Evolutionary conservation across 2,888 invertebrate genomes (phyloP).

Genomic region (Sarcophaga rosellei): DNA sequence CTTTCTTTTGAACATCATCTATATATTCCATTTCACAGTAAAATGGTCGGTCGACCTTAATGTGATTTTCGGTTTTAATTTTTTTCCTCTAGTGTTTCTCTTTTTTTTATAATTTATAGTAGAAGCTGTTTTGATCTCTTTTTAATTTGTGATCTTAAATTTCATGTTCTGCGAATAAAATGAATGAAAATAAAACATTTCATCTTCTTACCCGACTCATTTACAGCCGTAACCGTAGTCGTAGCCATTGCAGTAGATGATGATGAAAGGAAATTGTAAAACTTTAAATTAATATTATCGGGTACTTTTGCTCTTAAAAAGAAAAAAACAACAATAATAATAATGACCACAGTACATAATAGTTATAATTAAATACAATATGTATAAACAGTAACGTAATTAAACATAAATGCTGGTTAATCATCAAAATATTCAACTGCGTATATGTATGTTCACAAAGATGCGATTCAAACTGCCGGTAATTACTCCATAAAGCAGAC

Average conservation of each 20-base stretch:
- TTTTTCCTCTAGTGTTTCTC: not conserved
- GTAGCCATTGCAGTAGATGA: not conserved
- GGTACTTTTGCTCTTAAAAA: too few species aligned
- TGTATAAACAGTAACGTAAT: conserved; percentile 19
- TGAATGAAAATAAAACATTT: not conserved
- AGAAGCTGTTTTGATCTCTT: conserved; percentile 54
- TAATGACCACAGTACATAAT: not conserved
- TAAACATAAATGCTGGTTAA: conserved; percentile 33
- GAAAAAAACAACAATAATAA: too few species aligned
- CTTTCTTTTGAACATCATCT: conserved; percentile 22
- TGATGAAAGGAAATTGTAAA: conserved; percentile 45
- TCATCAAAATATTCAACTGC: conserved; percentile 2
- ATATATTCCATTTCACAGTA: not conserved
- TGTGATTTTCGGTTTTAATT: not conserved
- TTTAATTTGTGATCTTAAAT: conserved; percentile 61
- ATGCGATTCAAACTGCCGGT: conserved; percentile 1
- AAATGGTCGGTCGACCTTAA: conserved; percentile 27
- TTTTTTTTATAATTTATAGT: conserved; percentile 18
- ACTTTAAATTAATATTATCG: not conserved
- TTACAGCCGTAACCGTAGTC: too few species aligned
- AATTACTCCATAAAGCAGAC: not conserved
- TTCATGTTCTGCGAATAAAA: conserved; percentile 60
- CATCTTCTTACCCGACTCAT: not conserved
- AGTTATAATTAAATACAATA: conserved; percentile 43
- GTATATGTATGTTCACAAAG: not conserved